Conservation (phyloP, 2,888 invertebrate genomes). For the Pterostichus madidus region DNA sequence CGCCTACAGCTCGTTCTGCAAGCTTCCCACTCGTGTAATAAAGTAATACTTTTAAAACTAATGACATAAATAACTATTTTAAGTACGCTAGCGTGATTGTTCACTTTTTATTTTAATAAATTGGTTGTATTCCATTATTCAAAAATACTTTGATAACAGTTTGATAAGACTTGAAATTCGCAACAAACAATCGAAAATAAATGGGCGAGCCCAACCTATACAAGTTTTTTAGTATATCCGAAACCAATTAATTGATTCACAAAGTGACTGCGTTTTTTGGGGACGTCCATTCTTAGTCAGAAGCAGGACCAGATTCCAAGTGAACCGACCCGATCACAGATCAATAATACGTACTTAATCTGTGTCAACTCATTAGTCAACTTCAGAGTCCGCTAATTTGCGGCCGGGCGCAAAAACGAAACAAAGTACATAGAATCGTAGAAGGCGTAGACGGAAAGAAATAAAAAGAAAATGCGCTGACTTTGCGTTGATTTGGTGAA, state of each 20-base stretch:
- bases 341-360: conserved; percentile 74
- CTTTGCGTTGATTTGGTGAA: conserved; percentile 55
- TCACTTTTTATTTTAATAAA: no score
- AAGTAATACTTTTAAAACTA: no score
- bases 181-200: not conserved
- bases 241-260: conserved; percentile 52
- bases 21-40: no score
- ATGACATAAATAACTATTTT: no score
- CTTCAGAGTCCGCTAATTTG: conserved; percentile 47
- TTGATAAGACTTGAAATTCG: no score
- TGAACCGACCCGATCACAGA: conserved; percentile 71
- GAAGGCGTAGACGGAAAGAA: conserved; percentile 33
- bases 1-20: no score
- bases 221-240: conserved; percentile 1
- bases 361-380: conserved; percentile 74
- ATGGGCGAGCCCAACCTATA: not conserved
- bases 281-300: not conserved
- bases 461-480: conserved; percentile 47
- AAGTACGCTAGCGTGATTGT: no score
- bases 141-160: no score
- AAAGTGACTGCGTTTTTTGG: conserved; percentile 42
- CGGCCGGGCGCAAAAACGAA: conserved; percentile 36
- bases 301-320: conserved; percentile 11
- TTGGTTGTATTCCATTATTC: no score
- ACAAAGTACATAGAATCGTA: conserved; percentile 7